These are phyloP conservation scores for Dasysyrphus albostriatus DNA, from an alignment of 2,888 invertebrate genomes.

Conservation along the genomic window DNA sequence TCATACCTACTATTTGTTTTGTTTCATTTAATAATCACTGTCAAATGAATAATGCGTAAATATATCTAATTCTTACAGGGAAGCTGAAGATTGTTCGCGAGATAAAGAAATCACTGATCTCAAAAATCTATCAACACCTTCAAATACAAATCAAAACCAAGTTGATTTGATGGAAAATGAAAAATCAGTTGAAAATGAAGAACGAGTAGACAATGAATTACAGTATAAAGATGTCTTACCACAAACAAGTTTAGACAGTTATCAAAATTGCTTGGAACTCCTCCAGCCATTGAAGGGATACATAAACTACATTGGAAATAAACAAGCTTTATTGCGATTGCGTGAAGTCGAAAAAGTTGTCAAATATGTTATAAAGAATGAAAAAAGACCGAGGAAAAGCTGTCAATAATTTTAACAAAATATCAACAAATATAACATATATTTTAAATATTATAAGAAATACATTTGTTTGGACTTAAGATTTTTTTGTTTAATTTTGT, in stretches of 20 bases:
- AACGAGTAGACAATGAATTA: not conserved
- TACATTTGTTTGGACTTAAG: not conserved
- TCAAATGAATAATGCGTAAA: too few relatives aligned
- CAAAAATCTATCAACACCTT: not conserved
- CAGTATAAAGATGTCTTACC: not conserved
- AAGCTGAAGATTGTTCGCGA: not conserved
- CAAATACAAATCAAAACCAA: too few relatives aligned
- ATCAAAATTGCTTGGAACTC: not conserved
- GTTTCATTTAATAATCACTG: too few relatives aligned
- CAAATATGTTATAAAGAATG: slow-evolving; percentile 14
- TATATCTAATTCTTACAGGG: not conserved
- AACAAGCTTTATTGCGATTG: not conserved
- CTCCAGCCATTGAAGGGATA: not conserved
- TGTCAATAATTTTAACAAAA: not conserved
- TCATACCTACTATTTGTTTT: too few relatives aligned
- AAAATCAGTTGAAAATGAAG: too few relatives aligned
- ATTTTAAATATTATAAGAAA: not conserved
- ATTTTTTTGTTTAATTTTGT: not conserved
- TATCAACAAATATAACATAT: not conserved
- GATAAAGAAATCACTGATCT: not conserved
- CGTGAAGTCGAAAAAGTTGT: not conserved
- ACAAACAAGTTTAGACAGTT: not conserved
- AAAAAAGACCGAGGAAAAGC: not conserved
- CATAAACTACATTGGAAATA: not conserved
- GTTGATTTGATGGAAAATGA: not conserved